Evolutionary conservation across 2,888 invertebrate species (phyloP), one percentile per base, ranked within the genome.

Genomic region (Thymelicus acteon): DNA sequence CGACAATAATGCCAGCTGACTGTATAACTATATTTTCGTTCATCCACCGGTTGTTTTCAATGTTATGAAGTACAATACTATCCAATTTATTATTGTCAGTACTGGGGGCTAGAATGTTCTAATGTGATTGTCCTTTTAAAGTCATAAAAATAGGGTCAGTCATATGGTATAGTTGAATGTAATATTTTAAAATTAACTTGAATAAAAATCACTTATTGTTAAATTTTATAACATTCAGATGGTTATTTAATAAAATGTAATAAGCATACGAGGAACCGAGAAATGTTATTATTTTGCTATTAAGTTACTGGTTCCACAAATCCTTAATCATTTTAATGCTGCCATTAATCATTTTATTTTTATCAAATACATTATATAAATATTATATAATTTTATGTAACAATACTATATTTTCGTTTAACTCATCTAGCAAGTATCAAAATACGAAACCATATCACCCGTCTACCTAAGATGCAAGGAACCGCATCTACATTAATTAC

Each of bases 1-100:
- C 83, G 74, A 80, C 84, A 79, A 82, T 77, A 79, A 76, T 77
- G 79, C 90, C 91, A 92, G 92, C 89, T 90, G 90, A 90, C 85
- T 83, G 79, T 86, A 83, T 82, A 80, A 80, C 83, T 84, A 82
- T 31, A 74, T 82, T 78, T 81, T 78, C 79, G 72, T 73, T 64
- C 68, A 70, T 67, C 73, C 74, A 75, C 71, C 76, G 77, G 73
- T 77, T 77, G 74, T 75, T 70, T 72, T 70, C 63, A 67, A 71
- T 73, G 69, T 75, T 72, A 52, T 72, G 52, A 60, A 58, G 15
- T 52, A 67, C 72, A 72, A 72, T 63, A 66, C 64, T 7, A 48
- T 48, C 60, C 57, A 62, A 71, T 71, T 71, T 65, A 87, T 82
- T 82, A 82, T 82, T 83, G 81, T 81, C 83, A 81, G 78, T 78